Base-by-base conservation (phyloP, 2,888 invertebrate genomes). In the Ecdyonurus torrentis region DNA sequence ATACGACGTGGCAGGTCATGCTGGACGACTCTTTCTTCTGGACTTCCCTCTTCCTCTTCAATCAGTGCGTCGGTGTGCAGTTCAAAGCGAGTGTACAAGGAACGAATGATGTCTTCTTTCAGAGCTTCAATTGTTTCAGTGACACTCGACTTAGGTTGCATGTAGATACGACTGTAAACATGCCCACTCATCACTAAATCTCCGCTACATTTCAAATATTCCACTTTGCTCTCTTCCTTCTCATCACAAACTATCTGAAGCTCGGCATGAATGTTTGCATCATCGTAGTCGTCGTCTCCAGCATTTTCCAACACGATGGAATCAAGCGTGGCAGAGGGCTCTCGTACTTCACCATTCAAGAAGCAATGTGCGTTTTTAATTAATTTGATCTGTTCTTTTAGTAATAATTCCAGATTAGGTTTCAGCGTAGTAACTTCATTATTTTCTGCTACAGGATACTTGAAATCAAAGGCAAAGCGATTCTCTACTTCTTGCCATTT, bases 51-150 rank as follows among this genome's bases (percentile, higher is more conserved):
- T 70, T 84, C 84, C 72, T 90, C 91, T 74, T 91, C 91, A 68
- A 91, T 88, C 62, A 94, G 78, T 63, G 93, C 93, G 75, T 94
- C 94, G 79, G 91, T 93, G 72, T 94, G 91, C 81, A 95, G 88
- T 70, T 92, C 91, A 71, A 94, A 83, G 66, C 95, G 79, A 15
- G 92, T 86, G 15, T 87, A 83, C 64, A 95, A 76, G 62, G 94
- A 94, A 64, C 94, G 79, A 66, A 93, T 79, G 23, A 94, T 83
- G 71, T 96, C 95, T 72, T 88, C 84, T 70, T 86, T 86, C 15
- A 95, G 79, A 23, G 89, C 88, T 5, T 5, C 20, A n/a, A 55
- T 22, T 5, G 22, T 22, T 7, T 55, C 55, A 5, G 5, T n/a
- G 20, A 55, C 22, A 22, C 7, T 20, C 20, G 55, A 20, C 20